Conservation (phyloP, 2,888 invertebrate genomes). For the Odontocerum albicorne region DNA sequence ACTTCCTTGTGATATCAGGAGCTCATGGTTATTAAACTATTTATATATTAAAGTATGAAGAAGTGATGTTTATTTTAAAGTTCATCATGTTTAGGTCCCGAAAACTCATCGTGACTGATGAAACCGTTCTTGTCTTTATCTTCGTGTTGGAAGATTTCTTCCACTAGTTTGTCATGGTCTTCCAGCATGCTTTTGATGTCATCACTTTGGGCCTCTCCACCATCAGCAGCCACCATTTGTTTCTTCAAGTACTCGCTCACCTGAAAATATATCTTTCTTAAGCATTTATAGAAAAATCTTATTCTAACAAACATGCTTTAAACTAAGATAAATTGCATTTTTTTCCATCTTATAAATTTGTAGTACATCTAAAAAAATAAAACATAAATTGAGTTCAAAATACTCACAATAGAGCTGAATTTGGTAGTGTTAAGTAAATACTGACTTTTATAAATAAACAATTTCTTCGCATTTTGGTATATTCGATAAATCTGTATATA, state of each 20-base stretch:
- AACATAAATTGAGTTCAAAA: not conserved
- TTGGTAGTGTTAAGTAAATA: too few relatives aligned
- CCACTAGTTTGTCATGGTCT: constrained; percentile 90
- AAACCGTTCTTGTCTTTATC: constrained; percentile 96
- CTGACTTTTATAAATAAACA: too few relatives aligned
- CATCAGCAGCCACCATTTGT: constrained; percentile 85
- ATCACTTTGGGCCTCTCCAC: constrained; percentile 65
- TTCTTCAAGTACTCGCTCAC: constrained; percentile 90
- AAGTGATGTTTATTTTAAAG: constrained; percentile 60
- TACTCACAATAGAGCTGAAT: too few relatives aligned
- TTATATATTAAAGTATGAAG: constrained; percentile 1
- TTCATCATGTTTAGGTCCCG: constrained; percentile 97
- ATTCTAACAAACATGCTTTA: too few relatives aligned
- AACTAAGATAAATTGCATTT: too few relatives aligned
- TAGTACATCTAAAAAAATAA: not conserved
- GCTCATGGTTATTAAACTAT: constrained; percentile 21
- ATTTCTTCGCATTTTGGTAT: too few relatives aligned
- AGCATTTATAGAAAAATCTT: too few relatives aligned
- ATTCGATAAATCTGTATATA: too few relatives aligned
- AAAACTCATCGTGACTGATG: constrained; percentile 95
- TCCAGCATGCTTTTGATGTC: constrained; percentile 82
- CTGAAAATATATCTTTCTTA: constrained; percentile 61
- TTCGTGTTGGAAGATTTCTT: constrained; percentile 96
- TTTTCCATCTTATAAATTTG: too few relatives aligned
- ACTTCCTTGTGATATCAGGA: constrained; percentile 28